Conservation (phyloP, 2,888 invertebrate species). For the Dolomedes plantarius region DNA sequence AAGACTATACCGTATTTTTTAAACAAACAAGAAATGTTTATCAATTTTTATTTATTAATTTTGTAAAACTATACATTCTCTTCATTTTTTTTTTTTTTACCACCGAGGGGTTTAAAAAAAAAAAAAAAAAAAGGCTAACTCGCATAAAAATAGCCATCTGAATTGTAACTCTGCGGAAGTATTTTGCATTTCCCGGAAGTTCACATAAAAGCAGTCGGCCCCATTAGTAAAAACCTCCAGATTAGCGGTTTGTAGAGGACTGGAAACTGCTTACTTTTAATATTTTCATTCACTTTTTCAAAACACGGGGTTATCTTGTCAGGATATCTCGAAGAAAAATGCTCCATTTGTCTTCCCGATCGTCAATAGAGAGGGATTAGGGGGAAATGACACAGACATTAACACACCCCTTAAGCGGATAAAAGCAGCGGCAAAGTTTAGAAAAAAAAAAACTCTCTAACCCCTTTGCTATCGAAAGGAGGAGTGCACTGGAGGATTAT, state of each 20-base stretch:
- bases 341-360: conserved; percentile 35
- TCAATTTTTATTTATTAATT: too few relatives aligned
- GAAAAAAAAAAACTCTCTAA: conserved; percentile 10
- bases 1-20: conserved; percentile 3
- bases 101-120: too few relatives aligned
- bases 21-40: not conserved
- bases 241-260: conserved; percentile 21
- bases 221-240: conserved; percentile 52
- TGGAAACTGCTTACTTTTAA: too few relatives aligned
- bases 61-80: too few relatives aligned
- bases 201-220: conserved; percentile 8
- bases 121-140: too few relatives aligned
- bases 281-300: not conserved
- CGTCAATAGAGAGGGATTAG: conserved; percentile 43
- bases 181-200: conserved; percentile 56
- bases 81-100: too few relatives aligned
- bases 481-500: not conserved
- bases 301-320: conserved; percentile 13
- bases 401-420: not conserved
- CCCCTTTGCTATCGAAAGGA: not conserved
- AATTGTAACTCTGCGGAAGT: conserved; percentile 14
- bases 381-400: conserved; percentile 29
- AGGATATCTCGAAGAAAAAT: conserved; percentile 1
- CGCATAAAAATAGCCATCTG: too few relatives aligned
- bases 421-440: conserved; percentile 4